These are phyloP conservation scores for Megaustenia siamemsis DNA, from an alignment of 2,888 invertebrate species.

Conservation along the genomic window DNA sequence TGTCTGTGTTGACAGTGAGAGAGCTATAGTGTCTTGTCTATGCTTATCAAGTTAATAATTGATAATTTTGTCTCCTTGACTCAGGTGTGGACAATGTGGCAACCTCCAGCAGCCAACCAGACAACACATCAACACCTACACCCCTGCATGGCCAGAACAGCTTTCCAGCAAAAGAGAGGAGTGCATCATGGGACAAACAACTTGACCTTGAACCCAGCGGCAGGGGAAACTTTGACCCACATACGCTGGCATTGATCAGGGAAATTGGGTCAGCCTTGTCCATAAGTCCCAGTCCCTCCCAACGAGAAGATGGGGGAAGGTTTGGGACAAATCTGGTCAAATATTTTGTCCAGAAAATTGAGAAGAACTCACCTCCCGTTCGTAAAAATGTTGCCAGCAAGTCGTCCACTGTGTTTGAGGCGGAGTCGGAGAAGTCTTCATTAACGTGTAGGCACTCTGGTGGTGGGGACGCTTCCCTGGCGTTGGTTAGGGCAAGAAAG, in stretches of 20 bases:
- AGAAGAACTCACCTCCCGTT: slow-evolving; percentile 39
- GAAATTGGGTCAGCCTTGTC: slow-evolving; percentile 71
- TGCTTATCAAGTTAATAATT: no score
- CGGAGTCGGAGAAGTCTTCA: background rate
- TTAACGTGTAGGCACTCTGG: background rate
- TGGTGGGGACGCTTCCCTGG: no score
- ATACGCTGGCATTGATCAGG: slow-evolving; percentile 69
- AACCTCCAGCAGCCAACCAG: no score
- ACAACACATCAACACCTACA: no score
- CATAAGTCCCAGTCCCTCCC: slow-evolving; percentile 64
- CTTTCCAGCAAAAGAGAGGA: background rate
- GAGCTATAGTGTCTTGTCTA: no score
- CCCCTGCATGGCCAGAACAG: background rate
- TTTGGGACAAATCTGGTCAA: slow-evolving; percentile 62
- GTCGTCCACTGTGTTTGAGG: background rate
- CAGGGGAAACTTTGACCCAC: slow-evolving; percentile 63
- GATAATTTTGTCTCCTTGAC: no score
- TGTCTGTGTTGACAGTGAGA: no score
- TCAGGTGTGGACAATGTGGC: no score
- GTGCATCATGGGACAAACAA: background rate
- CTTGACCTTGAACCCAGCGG: background rate
- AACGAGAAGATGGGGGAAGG: slow-evolving; percentile 37
- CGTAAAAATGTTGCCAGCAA: background rate
- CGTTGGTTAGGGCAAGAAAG: no score
- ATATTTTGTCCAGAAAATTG: slow-evolving; percentile 68